Percentiles rank a stretch among this genome's conserved stretches.
Evolutionary conservation across 2,888 invertebrate species (phyloP).

Genomic region (Diarsia rubi): DNA sequence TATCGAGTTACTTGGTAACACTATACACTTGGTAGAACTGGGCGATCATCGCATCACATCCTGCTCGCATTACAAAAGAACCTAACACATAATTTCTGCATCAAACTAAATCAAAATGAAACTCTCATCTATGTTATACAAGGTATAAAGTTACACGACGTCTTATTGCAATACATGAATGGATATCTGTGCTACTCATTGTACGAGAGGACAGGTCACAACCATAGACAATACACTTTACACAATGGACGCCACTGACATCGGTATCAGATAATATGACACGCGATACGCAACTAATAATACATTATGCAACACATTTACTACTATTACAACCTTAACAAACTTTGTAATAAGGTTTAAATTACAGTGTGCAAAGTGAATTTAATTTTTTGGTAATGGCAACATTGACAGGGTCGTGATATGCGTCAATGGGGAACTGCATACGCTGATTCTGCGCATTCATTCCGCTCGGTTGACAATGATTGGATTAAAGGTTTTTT

Average conservation of each 20-base stretch:
- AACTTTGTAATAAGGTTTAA: constrained; percentile 26
- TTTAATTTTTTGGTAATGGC: constrained; percentile 13
- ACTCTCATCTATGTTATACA: not conserved
- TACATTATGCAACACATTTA: constrained; percentile 30
- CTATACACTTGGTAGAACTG: not conserved
- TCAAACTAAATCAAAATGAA: constrained; percentile 9
- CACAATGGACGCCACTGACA: constrained; percentile 66
- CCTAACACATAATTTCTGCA: not conserved
- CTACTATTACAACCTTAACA: constrained; percentile 29
- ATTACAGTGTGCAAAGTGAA: constrained; percentile 26
- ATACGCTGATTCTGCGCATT: constrained; percentile 51
- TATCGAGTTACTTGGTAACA: not conserved
- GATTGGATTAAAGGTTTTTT: constrained; percentile 35
- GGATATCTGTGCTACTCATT: constrained; percentile 40
- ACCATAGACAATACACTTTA: constrained; percentile 45
- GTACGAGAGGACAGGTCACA: constrained; percentile 54
- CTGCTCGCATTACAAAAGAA: not conserved
- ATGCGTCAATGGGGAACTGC: constrained; percentile 51
- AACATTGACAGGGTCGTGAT: constrained; percentile 52
- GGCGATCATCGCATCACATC: not conserved
- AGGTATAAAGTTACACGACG: constrained; percentile 20
- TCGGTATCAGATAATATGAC: constrained; percentile 73
- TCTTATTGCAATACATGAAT: constrained; percentile 39
- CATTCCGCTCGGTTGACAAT: constrained; percentile 35
- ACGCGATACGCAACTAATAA: constrained; percentile 56